Conservation (phyloP, 2,797 vertebrate genomes). For the Phoeniculus purpureus region DNA sequence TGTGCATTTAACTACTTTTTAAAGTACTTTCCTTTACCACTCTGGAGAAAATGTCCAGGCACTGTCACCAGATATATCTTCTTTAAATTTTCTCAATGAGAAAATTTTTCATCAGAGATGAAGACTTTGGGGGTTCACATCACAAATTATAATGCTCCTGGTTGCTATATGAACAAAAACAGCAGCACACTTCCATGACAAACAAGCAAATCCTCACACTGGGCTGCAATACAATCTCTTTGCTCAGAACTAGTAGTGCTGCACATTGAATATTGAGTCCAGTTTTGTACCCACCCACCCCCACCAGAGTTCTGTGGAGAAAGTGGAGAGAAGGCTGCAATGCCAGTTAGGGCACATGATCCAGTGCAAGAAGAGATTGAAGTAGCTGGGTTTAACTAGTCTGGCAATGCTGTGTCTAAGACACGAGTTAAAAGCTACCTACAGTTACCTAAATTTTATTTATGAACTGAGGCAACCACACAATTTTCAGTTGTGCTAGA, state of each 20-base stretch:
- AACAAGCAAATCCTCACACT: neutral
- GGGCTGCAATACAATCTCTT: neutral
- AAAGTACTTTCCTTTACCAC: neutral
- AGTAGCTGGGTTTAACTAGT: neutral
- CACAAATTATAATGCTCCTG: neutral
- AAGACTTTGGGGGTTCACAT: neutral
- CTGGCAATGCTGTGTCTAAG: neutral
- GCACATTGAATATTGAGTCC: neutral
- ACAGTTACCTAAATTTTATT: neutral
- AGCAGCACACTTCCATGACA: neutral
- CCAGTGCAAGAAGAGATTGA: neutral
- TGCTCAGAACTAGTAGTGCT: neutral
- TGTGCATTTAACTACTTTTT: accelerated
- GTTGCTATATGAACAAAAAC: neutral
- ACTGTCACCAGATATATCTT: neutral
- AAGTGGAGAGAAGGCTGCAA: neutral
- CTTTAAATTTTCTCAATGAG: neutral
- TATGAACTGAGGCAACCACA: neutral
- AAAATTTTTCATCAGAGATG: neutral
- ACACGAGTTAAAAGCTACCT: neutral
- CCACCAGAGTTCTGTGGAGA: neutral
- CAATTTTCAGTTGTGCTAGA: neutral
- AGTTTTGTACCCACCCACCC: neutral
- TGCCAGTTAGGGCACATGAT: neutral
- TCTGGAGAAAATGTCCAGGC: neutral